A percentile compares a stretch with the other conserved stretches of the same genome.
Conservation (phyloP, 1,140 invertebrate genomes). For the Olivierus martensii region DNA sequence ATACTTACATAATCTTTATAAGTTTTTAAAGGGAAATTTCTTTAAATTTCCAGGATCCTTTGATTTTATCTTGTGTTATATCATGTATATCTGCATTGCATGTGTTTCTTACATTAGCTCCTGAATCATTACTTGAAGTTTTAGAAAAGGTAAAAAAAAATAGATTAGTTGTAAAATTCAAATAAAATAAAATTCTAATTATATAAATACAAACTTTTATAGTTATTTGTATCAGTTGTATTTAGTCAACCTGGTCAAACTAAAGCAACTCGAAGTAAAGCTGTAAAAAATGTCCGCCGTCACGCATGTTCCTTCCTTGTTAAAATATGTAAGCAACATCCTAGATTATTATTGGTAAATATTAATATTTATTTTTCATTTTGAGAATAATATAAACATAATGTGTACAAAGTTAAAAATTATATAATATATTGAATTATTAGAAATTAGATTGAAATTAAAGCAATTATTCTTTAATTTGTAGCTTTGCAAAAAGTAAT, state of each 20-base stretch:
- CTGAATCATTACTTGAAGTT: constrained; percentile 58
- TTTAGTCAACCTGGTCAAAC: constrained; percentile 24
- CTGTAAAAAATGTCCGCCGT: constrained; percentile 66
- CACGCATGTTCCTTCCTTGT: constrained; percentile 80
- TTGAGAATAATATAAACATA: neutral
- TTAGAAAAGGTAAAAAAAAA: constrained; percentile 49
- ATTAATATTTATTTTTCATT: neutral
- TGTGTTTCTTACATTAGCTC: constrained; percentile 68
- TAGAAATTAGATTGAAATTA: neutral
- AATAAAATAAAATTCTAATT: too few relatives aligned
- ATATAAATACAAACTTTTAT: too few relatives aligned
- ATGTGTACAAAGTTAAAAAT: too few relatives aligned
- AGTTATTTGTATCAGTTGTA: too few relatives aligned
- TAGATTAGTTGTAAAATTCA: constrained; percentile 24
- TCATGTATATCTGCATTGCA: constrained; percentile 82
- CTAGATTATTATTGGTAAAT: constrained; percentile 39
- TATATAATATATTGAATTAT: too few relatives aligned
- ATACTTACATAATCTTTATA: too few relatives aligned
- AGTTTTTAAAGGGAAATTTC: too few relatives aligned
- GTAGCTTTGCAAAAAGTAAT: too few relatives aligned
- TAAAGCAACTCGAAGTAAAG: constrained; percentile 46
- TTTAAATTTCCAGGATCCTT: constrained; percentile 29
- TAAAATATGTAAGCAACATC: constrained; percentile 75
- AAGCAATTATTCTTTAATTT: too few relatives aligned
- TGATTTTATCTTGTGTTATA: constrained; percentile 61